Evolutionary conservation across 2,797 vertebrate species (phyloP).

Genomic region (Presbytis comata): DNA sequence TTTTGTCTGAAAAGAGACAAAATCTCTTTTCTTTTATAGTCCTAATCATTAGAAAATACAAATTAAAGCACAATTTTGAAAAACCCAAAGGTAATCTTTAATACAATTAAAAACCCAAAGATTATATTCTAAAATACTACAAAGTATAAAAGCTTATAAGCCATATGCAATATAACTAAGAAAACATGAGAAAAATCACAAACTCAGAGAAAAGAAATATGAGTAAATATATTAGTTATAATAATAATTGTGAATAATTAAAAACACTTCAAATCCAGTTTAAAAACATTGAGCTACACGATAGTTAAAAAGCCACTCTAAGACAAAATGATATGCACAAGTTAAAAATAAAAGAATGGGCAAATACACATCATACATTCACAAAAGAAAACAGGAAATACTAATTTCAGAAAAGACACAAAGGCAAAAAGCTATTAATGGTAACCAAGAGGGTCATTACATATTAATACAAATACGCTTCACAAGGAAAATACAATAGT

Average conservation of each 20-base stretch:
- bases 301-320: not conserved
- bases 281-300: not conserved
- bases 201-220: slow-evolving; percentile 18
- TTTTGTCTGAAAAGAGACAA: not conserved
- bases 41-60: not conserved
- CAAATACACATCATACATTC: not conserved
- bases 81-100: not conserved
- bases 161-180: not conserved
- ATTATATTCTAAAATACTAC: not conserved
- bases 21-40: not conserved
- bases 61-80: slow-evolving; percentile 8
- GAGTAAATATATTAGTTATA: not conserved
- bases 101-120: not conserved
- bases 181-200: not conserved
- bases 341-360: not conserved
- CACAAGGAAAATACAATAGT: not conserved
- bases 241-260: not conserved
- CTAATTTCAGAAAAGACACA: not conserved
- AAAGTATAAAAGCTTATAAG: not conserved
- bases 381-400: slow-evolving; percentile 32
- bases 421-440: not conserved
- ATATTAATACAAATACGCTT: not conserved
- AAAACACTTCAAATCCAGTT: not conserved
- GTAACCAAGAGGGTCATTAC: not conserved
- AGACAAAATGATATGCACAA: not conserved